A percentile compares a stretch with the other conserved stretches of the same genome.
Evolutionary conservation across 2,797 vertebrate genomes (phyloP).

Genomic region (Sphenodon punctatus): DNA sequence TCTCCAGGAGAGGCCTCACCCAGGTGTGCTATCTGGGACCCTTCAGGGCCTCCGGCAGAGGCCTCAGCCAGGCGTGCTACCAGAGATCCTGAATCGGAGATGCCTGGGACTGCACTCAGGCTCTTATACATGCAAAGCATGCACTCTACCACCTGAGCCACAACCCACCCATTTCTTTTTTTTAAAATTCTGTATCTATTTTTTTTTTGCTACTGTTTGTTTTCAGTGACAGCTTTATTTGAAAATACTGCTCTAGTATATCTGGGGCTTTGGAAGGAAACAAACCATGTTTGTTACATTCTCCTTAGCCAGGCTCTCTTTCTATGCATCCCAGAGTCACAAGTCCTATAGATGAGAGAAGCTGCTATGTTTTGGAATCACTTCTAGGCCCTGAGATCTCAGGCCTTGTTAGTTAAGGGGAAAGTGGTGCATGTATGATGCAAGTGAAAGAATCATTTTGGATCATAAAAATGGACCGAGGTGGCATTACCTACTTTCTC

Average conservation of each 20-base stretch:
- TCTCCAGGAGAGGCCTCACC: no score
- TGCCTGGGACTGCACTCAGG: no score
- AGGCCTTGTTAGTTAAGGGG: not conserved
- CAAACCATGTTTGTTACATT: not conserved
- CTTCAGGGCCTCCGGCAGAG: no score
- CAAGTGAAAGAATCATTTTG: not conserved
- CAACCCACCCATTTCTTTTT: not conserved
- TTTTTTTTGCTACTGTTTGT: no score
- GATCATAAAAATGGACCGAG: not conserved
- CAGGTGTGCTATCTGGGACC: no score
- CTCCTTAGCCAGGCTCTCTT: not conserved
- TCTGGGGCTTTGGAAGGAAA: not conserved
- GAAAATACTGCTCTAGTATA: not conserved
- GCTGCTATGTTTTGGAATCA: not conserved
- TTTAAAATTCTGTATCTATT: no score
- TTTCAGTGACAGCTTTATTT: not conserved
- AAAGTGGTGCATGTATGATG: not conserved
- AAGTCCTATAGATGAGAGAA: not conserved
- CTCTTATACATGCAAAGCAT: no score
- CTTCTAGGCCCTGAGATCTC: not conserved
- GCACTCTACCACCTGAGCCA: no score
- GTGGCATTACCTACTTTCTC: not conserved
- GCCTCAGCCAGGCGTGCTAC: no score
- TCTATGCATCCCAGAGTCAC: not conserved
- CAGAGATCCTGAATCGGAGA: no score